Conservation (phyloP, 2,797 vertebrate species). For the Furcifer pardalis region DNA sequence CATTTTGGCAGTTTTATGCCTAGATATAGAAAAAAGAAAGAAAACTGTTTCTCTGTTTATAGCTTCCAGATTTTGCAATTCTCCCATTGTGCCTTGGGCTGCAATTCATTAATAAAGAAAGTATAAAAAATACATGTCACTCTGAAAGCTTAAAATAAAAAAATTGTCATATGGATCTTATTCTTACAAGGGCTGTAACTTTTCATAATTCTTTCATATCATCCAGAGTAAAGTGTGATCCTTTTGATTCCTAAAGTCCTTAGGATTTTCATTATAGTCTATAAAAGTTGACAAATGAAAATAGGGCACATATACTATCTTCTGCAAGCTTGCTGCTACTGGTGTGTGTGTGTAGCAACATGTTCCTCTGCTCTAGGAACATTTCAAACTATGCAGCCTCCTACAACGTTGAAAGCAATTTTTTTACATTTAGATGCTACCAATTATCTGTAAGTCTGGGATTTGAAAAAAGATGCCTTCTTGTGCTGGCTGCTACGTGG, state of each 20-base stretch:
- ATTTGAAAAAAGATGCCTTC: not conserved
- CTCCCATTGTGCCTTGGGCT: conserved; percentile 40
- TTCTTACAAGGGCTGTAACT: conserved; percentile 16
- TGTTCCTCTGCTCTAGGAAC: not conserved
- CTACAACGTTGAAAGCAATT: not conserved
- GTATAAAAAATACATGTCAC: conserved; percentile 22
- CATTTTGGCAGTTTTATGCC: too few species aligned
- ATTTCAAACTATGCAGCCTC: not conserved
- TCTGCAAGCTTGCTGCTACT: not conserved
- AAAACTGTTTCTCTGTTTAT: conserved; percentile 45
- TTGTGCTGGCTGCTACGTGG: not conserved
- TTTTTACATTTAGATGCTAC: conserved; percentile 3
- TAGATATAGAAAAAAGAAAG: too few species aligned
- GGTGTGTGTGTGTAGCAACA: not conserved
- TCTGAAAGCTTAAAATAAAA: conserved; percentile 49
- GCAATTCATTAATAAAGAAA: conserved; percentile 29
- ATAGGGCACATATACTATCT: not conserved
- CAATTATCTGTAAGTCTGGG: conserved; percentile 12
- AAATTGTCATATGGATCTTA: not conserved
- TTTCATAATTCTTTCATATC: not conserved
- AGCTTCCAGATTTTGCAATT: conserved; percentile 43
- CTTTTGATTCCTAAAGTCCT: not conserved
- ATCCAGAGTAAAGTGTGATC: not conserved
- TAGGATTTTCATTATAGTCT: not conserved
- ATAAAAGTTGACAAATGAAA: not conserved